A percentile compares a stretch with the other conserved stretches of the same genome.
Conservation (phyloP, 1,140 invertebrate species). For the Drosophila subobscura region DNA sequence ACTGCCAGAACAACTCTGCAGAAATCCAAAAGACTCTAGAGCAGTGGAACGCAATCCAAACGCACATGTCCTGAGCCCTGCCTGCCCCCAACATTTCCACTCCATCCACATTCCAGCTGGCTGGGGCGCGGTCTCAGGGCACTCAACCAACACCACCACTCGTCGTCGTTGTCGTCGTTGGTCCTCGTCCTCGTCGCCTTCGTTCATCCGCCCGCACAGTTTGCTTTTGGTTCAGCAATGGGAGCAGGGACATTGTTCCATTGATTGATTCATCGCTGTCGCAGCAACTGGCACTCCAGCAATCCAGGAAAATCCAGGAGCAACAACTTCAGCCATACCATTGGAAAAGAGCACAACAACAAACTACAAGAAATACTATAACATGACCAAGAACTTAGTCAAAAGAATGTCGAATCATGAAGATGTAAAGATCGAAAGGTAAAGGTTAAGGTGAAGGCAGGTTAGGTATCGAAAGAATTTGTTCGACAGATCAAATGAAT, state of each 20-base stretch:
- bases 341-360: conserved; percentile 66
- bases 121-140: conserved; percentile 12
- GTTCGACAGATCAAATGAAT: conserved; percentile 24
- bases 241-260: conserved; percentile 45
- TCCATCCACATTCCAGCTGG: conserved; percentile 41
- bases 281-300: conserved; percentile 40
- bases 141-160: conserved; percentile 5
- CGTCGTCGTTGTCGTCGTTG: conserved; percentile 22
- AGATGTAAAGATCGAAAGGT: neutral
- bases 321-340: conserved; percentile 75
- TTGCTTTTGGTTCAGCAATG: conserved; percentile 43
- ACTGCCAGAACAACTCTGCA: conserved; percentile 34
- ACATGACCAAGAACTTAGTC: conserved; percentile 31
- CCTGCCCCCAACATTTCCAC: conserved; percentile 7
- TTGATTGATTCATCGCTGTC: conserved; percentile 43
- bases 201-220: conserved; percentile 50
- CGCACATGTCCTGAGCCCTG: conserved; percentile 44
- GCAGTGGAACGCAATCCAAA: conserved; percentile 33
- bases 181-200: conserved; percentile 14
- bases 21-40: conserved; percentile 57
- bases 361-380: conserved; percentile 15
- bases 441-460: conserved; percentile 8
- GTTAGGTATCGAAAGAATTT: conserved; percentile 22
- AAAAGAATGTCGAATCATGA: conserved; percentile 6
- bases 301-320: conserved; percentile 42